Evolutionary conservation across 1,140 invertebrate genomes (phyloP).

Genomic region (Piezodorus guildinii): DNA sequence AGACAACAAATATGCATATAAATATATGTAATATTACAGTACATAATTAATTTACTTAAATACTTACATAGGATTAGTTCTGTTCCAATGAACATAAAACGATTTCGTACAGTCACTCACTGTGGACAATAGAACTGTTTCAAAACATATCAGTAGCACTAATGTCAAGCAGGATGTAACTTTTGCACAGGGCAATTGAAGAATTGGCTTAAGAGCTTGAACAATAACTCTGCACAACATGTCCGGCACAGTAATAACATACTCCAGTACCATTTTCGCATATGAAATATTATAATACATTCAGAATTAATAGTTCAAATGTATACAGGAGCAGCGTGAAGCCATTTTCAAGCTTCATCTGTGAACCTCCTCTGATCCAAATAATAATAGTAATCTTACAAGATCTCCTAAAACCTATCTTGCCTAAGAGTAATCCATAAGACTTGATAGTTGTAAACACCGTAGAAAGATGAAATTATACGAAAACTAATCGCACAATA

Average conservation of each 20-base stretch:
- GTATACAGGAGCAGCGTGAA: conserved; percentile 17
- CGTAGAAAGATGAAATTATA: not conserved
- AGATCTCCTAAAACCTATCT: not conserved
- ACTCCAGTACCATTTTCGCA: conserved; percentile 26
- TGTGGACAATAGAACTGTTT: conserved; percentile 59
- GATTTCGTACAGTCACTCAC: conserved; percentile 68
- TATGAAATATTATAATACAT: conserved; percentile 2
- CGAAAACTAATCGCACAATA: not conserved
- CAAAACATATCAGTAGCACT: conserved; percentile 59
- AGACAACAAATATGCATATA: too few relatives aligned
- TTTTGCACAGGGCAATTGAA: conserved; percentile 31
- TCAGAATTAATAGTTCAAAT: conserved; percentile 11
- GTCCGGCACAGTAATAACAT: conserved; percentile 23
- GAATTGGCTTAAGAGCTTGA: conserved; percentile 24
- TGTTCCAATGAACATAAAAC: conserved; percentile 77
- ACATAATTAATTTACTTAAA: not conserved
- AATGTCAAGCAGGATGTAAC: conserved; percentile 51
- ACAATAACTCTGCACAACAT: conserved; percentile 23
- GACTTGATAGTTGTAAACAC: not conserved
- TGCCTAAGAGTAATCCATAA: conserved; percentile 13
- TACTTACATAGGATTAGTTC: conserved; percentile 66
- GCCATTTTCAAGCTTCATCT: conserved; percentile 26
- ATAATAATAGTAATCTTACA: not conserved
- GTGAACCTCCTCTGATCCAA: conserved; percentile 14
- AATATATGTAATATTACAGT: not conserved